Evolutionary conservation across 1,140 invertebrate species (phyloP).

Genomic region (Mercenaria mercenaria): DNA sequence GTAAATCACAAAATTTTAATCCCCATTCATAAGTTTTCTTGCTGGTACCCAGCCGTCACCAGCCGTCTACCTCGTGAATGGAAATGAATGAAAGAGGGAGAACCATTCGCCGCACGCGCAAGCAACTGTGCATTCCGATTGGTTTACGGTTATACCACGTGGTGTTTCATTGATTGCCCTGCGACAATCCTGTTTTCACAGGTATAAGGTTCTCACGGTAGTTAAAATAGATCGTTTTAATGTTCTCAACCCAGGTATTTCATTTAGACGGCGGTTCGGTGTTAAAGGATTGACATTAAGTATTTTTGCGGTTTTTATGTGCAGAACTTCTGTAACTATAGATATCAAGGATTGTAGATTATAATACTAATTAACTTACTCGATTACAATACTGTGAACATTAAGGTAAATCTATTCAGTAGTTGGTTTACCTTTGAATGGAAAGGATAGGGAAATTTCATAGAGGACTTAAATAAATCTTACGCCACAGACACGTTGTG

Average conservation of each 20-base stretch:
- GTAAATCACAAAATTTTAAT: conserved; percentile 16
- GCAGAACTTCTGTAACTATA: conserved; percentile 23
- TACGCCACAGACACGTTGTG: neutral
- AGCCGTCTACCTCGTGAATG: neutral
- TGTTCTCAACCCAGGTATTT: conserved; percentile 31
- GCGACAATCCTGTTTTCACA: conserved; percentile 33
- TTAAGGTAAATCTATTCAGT: neutral
- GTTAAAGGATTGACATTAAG: neutral
- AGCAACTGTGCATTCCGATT: neutral
- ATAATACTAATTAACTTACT: neutral
- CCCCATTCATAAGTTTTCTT: neutral
- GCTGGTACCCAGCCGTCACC: neutral
- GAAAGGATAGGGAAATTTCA: conserved; percentile 30
- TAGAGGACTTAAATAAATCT: conserved; percentile 34
- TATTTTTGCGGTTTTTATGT: neutral
- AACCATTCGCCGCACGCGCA: conserved; percentile 31
- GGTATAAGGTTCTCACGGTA: conserved; percentile 54
- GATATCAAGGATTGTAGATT: conserved; percentile 7
- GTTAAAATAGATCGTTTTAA: conserved; percentile 14
- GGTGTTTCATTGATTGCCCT: conserved; percentile 44
- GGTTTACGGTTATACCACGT: conserved; percentile 21
- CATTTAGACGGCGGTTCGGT: neutral
- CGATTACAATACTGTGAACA: neutral
- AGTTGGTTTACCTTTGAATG: neutral
- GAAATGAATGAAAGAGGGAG: neutral